Conservation (phyloP, 2,888 invertebrate species). For the Crepidodera aurea region DNA sequence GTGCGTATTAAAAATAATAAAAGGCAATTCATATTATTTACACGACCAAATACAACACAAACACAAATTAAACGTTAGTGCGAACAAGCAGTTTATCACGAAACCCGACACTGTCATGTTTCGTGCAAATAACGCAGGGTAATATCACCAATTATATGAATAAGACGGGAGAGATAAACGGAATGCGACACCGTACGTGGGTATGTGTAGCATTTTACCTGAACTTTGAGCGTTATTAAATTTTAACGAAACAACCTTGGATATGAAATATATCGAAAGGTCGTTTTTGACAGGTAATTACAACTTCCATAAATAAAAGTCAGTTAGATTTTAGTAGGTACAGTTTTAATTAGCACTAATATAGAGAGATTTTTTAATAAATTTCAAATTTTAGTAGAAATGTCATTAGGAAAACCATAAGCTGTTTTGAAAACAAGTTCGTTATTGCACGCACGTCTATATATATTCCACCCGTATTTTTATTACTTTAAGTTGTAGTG, state of each 20-base stretch:
- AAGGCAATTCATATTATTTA: neutral
- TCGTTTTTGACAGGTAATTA: neutral
- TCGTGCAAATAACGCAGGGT: slow-evolving; percentile 13
- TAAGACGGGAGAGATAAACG: slow-evolving; percentile 11
- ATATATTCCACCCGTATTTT: no score
- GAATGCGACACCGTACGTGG: slow-evolving; percentile 11
- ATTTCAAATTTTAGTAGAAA: no score
- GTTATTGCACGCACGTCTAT: no score
- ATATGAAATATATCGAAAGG: neutral
- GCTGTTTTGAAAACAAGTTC: no score
- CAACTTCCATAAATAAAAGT: neutral
- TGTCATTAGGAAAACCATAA: no score
- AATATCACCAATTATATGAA: slow-evolving; percentile 22
- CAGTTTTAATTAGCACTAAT: no score
- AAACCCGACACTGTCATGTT: slow-evolving; percentile 1
- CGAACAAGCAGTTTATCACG: slow-evolving; percentile 21
- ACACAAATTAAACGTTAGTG: slow-evolving; percentile 17
- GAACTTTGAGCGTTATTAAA: slow-evolving; percentile 6
- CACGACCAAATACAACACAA: slow-evolving; percentile 21
- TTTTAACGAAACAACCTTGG: neutral
- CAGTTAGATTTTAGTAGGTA: no score
- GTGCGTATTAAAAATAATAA: neutral
- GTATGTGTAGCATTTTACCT: neutral
- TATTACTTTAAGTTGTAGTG: no score
- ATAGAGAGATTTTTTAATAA: no score